A percentile compares a stretch with the other conserved stretches of the same genome.
These are phyloP conservation scores for Halcyon chelicuti DNA, from an alignment of 2,797 vertebrate genomes.

Conservation along the genomic window DNA sequence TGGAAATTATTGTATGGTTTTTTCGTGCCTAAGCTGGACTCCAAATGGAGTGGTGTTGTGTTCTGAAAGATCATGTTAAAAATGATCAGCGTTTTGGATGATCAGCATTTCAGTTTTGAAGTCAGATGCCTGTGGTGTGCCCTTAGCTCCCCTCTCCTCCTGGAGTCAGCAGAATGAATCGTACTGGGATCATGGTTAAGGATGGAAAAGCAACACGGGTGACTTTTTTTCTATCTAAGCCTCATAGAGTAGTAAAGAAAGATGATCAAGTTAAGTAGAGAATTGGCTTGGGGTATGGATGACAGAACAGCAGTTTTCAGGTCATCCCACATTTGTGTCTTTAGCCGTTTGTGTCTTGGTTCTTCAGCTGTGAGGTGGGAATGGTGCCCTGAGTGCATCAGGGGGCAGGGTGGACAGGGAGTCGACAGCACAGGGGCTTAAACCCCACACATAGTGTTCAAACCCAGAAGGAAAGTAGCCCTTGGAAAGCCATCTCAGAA, in stretches of 20 bases:
- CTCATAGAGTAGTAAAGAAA: not conserved
- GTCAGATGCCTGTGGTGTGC: not conserved
- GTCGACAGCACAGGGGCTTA: not conserved
- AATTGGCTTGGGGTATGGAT: not conserved
- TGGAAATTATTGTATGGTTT: not conserved
- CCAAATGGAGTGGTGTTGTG: not conserved
- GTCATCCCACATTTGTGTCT: not conserved
- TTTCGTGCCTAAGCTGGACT: not conserved
- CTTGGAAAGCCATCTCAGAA: not conserved
- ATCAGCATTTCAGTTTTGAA: not conserved
- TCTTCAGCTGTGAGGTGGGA: not conserved
- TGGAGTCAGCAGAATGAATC: not conserved
- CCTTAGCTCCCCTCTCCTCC: not conserved
- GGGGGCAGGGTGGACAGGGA: fast-evolving
- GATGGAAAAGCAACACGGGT: not conserved
- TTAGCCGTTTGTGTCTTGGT: not conserved
- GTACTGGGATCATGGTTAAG: not conserved
- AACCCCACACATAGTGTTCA: fast-evolving
- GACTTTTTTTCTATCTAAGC: not conserved
- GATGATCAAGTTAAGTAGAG: not conserved
- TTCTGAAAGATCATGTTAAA: not conserved
- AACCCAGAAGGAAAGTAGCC: not conserved
- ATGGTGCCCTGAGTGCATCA: not conserved
- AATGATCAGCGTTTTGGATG: not conserved
- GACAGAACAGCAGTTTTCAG: not conserved